Base-by-base conservation (phyloP, 2,797 vertebrate genomes). In the Amblyopsis hoosieri region DNA sequence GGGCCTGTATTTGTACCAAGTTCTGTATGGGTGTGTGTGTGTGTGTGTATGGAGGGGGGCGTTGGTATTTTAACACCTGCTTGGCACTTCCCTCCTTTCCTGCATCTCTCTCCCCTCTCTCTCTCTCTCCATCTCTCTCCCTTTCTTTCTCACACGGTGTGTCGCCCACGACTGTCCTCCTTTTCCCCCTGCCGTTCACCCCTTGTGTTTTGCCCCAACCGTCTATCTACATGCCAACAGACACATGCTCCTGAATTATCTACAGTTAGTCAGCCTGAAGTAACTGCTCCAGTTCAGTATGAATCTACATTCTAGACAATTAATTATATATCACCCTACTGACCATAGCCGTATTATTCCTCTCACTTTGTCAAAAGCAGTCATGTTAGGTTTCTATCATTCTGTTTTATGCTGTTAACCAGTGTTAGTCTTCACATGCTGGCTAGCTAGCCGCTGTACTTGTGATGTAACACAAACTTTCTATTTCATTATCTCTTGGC, bases 401-500 rank as follows among this genome's bases (percentile, higher is more conserved):
- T 42, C 9, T 42, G 37, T 42, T 42, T 42, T 10, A 7, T 42
- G 8, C 37, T 42, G 37, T 29, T 29, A 29, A 29, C 23, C 3
- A 4, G 23, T n/a, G 19, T 54, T 12, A 19, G 17, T 48, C 45
- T 64, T 37, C 50, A 1, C 45, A 4, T 12, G 19, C 12, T 31
- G 13, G 45, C 42, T 15, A 46, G 19, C 12, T 54, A 15, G 45
- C 42, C 23, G 31, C 55, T 71, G 12, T 12, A 48, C 45, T 10
- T 46, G 12, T 10, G 12, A 46, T 29, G 2, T 13, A 4, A 12
- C 53, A 12, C 19, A 29, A 3, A 23, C 52, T 29, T 12, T 11
- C 54, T 55, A 42, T 54, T 23, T 74, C 54, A 57, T 48, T 67
- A 29, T 69, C 6, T 67, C 70, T 83, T 2, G 51, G 33, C 2